phyloP scores from a whole-genome alignment of 2,888 invertebrate species.

The Malachius bipustulatus region DNA sequence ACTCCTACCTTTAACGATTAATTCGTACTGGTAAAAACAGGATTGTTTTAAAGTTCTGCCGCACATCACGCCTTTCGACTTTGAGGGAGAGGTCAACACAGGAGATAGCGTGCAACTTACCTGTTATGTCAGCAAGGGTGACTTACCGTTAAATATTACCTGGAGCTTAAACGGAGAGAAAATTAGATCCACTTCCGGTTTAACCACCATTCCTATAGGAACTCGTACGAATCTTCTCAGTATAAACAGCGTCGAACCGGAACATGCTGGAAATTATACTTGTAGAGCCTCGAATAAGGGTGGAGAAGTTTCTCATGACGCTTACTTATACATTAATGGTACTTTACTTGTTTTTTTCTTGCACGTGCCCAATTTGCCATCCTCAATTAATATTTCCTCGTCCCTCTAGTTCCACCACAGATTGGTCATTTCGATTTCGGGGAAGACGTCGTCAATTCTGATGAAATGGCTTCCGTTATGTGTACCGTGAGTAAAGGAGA shows the following conservation, averaged over 20 bases:
- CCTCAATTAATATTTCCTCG: not conserved
- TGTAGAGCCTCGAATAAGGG: constrained; percentile 50
- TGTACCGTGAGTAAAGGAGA: constrained; percentile 59
- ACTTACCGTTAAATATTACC: constrained; percentile 53
- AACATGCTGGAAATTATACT: constrained; percentile 53
- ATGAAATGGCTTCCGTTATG: constrained; percentile 49
- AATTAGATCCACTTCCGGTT: constrained; percentile 19
- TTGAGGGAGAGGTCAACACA: constrained; percentile 51
- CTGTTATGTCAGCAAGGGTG: constrained; percentile 57
- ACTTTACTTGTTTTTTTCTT: constrained; percentile 9
- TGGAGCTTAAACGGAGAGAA: constrained; percentile 60
- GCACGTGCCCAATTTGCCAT: constrained; percentile 2
- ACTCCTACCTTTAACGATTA: too few species aligned
- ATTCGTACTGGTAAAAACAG: too few species aligned
- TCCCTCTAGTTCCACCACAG: constrained; percentile 28
- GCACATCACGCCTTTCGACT: constrained; percentile 55
- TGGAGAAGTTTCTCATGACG: constrained; percentile 44
- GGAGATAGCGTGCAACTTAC: constrained; percentile 55
- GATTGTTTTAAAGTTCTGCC: constrained; percentile 43
- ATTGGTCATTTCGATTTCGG: constrained; percentile 41
- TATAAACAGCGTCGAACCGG: constrained; percentile 56
- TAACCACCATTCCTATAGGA: constrained; percentile 32
- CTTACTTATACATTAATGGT: constrained; percentile 49
- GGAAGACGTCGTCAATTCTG: constrained; percentile 44
- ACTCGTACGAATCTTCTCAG: constrained; percentile 50